phyloP scores from a whole-genome alignment of 2,113 vertebrate genomes.

The Gobio gobio region DNA sequence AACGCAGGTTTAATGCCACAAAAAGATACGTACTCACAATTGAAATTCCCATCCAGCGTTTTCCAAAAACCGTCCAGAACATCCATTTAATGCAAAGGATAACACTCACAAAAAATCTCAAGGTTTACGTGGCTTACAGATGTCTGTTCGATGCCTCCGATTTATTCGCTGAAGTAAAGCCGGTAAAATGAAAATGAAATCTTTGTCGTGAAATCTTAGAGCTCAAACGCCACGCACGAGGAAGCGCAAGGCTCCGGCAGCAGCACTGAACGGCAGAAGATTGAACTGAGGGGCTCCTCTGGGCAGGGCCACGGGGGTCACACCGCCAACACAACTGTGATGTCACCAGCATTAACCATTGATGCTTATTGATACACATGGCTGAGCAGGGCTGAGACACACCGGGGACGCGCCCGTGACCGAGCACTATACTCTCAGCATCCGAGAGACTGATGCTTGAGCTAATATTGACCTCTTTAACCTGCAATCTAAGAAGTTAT shows the following conservation, averaged over 20 bases:
- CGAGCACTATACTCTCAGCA: conserved; percentile 21
- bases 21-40: conserved; percentile 25
- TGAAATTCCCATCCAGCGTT: conserved; percentile 11
- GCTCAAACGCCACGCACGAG: neutral
- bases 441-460: neutral
- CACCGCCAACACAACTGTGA: conserved; percentile 65
- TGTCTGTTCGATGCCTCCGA: neutral
- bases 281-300: conserved; percentile 52
- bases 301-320: conserved; percentile 72
- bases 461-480: neutral
- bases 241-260: conserved; percentile 25
- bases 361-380: conserved; percentile 70
- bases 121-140: neutral
- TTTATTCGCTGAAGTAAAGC: neutral
- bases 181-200: neutral
- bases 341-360: conserved; percentile 72
- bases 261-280: conserved; percentile 12
- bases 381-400: conserved; percentile 55
- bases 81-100: conserved; percentile 23
- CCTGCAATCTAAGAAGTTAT: neutral
- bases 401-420: conserved; percentile 37
- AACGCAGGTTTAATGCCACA: neutral
- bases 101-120: conserved; percentile 20
- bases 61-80: conserved; percentile 3
- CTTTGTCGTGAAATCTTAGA: neutral